A percentile compares a stretch with the other conserved stretches of the same genome.
Evolutionary conservation across 2,888 invertebrate genomes (phyloP).

Genomic region (Hybos culiciformis): DNA sequence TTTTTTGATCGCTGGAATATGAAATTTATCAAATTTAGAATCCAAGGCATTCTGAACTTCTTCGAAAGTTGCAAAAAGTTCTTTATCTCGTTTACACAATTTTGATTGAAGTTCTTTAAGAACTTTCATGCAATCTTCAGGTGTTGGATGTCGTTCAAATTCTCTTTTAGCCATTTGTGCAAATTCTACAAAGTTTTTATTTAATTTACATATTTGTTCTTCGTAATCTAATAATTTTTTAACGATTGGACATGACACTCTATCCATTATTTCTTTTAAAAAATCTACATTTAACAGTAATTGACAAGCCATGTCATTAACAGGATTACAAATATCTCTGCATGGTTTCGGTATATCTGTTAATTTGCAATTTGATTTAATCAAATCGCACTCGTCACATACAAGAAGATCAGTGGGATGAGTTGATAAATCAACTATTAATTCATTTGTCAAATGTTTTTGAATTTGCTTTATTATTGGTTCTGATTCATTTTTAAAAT

Average conservation of each 20-base stretch:
- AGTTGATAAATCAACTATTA: too few relatives aligned
- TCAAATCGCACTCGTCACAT: too few relatives aligned
- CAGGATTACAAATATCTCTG: slow-evolving; percentile 20
- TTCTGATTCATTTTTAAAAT: too few relatives aligned
- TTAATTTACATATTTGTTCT: slow-evolving; percentile 18
- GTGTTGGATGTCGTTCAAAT: slow-evolving; percentile 21
- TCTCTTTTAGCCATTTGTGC: slow-evolving; percentile 20
- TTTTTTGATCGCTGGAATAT: slow-evolving; percentile 29
- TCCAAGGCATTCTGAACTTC: slow-evolving; percentile 34
- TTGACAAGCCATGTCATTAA: slow-evolving; percentile 25
- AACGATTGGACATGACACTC: slow-evolving; percentile 23
- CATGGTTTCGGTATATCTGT: background rate
- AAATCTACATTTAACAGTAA: slow-evolving; percentile 24
- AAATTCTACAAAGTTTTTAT: slow-evolving; percentile 19
- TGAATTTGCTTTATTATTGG: too few relatives aligned
- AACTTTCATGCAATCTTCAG: slow-evolving; percentile 24
- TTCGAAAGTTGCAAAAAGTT: slow-evolving; percentile 27
- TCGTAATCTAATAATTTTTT: slow-evolving; percentile 21
- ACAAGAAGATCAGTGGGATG: too few relatives aligned
- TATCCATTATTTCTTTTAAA: slow-evolving; percentile 25
- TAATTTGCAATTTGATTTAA: too few relatives aligned
- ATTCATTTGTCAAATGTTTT: too few relatives aligned
- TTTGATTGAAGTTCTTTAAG: slow-evolving; percentile 19
- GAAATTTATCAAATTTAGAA: slow-evolving; percentile 29
- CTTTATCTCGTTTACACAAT: slow-evolving; percentile 17